Percentiles rank a stretch among this genome's conserved stretches.
phyloP scores from a whole-genome alignment of 2,113 vertebrate genomes.

The Gymnorhina tibicen region DNA sequence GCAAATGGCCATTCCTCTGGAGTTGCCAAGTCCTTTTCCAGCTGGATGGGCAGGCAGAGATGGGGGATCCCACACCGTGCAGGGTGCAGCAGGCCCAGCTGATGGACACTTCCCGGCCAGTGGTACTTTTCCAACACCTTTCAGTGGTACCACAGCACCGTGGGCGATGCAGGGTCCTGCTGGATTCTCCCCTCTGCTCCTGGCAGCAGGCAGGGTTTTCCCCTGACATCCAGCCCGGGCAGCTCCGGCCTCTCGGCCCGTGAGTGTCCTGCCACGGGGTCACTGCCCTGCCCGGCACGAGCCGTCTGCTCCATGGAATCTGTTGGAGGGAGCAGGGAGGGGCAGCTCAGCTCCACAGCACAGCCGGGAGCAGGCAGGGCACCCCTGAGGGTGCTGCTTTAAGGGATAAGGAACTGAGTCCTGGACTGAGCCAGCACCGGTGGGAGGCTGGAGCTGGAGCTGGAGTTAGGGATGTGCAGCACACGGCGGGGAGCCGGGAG shows the following conservation, averaged over 20 bases:
- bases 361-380: background rate
- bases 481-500: background rate
- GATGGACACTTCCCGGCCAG: background rate
- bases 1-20: background rate
- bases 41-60: background rate
- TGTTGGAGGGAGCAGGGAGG: background rate
- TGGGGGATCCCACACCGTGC: background rate
- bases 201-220: background rate
- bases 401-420: background rate
- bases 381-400: background rate
- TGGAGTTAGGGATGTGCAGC: background rate
- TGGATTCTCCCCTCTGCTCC: background rate
- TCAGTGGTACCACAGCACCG: background rate
- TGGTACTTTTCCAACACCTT: background rate
- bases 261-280: rapidly evolving
- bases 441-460: background rate
- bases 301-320: rapidly evolving
- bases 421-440: background rate
- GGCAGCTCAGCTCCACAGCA: background rate
- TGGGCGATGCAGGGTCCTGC: rapidly evolving
- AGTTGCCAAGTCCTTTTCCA: background rate
- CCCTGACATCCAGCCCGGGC: background rate
- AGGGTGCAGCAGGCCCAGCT: background rate
- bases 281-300: rapidly evolving
- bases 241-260: background rate